Evolutionary conservation across 2,888 invertebrate genomes (phyloP), one percentile per base, ranked within the genome.

Genomic region (Selenia dentaria): DNA sequence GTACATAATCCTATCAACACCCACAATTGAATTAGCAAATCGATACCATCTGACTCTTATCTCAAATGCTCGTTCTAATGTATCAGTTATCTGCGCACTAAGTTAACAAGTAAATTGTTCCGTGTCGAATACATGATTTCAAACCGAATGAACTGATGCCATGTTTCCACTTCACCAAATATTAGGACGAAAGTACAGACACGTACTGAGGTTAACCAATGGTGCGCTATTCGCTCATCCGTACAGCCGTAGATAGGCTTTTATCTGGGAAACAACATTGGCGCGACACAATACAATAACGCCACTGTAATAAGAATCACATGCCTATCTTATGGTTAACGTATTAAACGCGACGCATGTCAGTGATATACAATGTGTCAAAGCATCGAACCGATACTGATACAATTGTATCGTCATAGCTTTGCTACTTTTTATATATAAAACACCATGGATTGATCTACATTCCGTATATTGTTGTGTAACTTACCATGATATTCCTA

Each of bases 191-290:
- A n/a, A 70, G 62, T 57, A 54, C 54, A 40, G 39, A 48, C 34
- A 39, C 44, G 64, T 67, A 62, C 59, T 58, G 51, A 65, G 59
- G 51, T 56, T 47, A 59, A 63, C 55, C 54, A 67, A 66, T 64
- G 73, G 64, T 67, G 57, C 29, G 57, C 48, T 58, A 76, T 50
- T 65, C 76, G 62, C 64, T 83, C 80, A 82, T 70, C 76, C 74
- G 78, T 61, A 81, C 64, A 75, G 52, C 80, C 79, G 70, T 70
- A 52, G 83, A 87, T 85, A 86, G 51, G 70, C 60, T 47, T 38
- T 74, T 79, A 80, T 80, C 81, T 59, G 36, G 41, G 44, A 64
- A 67, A 63, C 63, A 67, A 69, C 70, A 69, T 20, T 60, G 64
- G 52, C 51, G 57, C 56, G 58, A 54, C 57, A 67, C 64, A 71